These are phyloP conservation scores for Phoenicopterus ruber DNA, from an alignment of 2,113 vertebrate species.

Conservation along the genomic window DNA sequence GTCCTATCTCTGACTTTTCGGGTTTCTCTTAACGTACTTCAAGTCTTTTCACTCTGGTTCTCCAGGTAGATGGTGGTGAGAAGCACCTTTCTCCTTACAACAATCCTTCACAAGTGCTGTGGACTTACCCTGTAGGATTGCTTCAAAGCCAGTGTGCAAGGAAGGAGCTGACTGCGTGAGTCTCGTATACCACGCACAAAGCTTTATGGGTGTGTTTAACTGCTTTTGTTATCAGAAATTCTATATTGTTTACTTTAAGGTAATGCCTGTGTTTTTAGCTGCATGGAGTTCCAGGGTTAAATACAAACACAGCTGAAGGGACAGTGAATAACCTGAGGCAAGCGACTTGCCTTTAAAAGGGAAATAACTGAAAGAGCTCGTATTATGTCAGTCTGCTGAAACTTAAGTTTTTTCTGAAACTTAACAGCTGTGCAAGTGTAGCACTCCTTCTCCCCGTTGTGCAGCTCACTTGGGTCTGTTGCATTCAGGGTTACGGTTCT, in stretches of 20 bases:
- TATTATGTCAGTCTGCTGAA: background rate
- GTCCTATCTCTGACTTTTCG: background rate
- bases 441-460: background rate
- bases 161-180: background rate
- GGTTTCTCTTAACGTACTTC: background rate
- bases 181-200: fast-evolving
- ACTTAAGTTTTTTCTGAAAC: background rate
- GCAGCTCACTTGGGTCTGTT: background rate
- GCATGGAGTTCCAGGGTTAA: background rate
- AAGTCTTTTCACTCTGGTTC: background rate
- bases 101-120: background rate
- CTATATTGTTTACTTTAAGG: background rate
- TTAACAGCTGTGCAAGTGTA: background rate
- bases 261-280: background rate
- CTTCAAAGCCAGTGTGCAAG: background rate
- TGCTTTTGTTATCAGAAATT: background rate
- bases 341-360: conserved; percentile 24
- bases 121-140: background rate
- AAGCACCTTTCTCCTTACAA: background rate
- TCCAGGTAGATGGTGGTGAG: background rate
- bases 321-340: background rate
- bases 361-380: background rate
- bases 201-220: background rate
- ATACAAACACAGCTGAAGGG: background rate
- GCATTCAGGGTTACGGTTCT: background rate